Base-by-base conservation (phyloP, 2,888 invertebrate species). In the Synanthedon tipuliformis region DNA sequence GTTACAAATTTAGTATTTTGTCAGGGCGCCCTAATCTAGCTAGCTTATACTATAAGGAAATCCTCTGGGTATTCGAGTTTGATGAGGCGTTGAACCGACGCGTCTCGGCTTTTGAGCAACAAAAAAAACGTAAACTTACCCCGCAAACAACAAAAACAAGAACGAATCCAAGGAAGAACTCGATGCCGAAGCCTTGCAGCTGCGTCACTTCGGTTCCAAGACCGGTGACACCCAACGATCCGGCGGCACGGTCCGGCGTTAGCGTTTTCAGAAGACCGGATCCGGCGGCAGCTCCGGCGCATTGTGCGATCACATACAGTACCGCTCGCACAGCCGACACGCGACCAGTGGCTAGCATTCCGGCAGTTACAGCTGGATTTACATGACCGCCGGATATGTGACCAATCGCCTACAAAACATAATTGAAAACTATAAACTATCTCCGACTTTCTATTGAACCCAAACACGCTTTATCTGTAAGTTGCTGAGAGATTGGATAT, bases 311-410 rank as follows among this genome's bases (percentile, higher is more conserved):
- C 51, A 97, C 89, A 81, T 97, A 97, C 41, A 95, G 86, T 2
- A 94, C 50, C 0, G 92, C 94, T 60, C 95, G 91, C 40, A 92
- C 75, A 0, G 94, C 81, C 61, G 93, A 92, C 52, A 95, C 92
- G 66, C 94, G 92, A 8, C 96, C 95, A 8, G 93, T 91, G 11
- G 92, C 91, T 53, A 95, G 81, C 81, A 97, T 89, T 1, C 94
- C 95, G 15, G 89, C 76, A 4, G 97, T 97, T 48, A 98, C 95
- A 1, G 97, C 97, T 1, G 97, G 97, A 89, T 98, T 98, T 57
- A 97, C 89, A 79, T 97, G 97, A 10, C 95, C 95, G 2, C 97
- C 96, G 55, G 95, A 96, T 52, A 96, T 90, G 79, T 96, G 95
- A 3, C 95, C 95, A 62, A 96, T 90, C 52, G 92, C 89, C 94